A percentile compares a stretch with the other conserved stretches of the same genome.
Conservation (phyloP, 1,140 invertebrate species). For the Thalassaphorura encarpata region DNA sequence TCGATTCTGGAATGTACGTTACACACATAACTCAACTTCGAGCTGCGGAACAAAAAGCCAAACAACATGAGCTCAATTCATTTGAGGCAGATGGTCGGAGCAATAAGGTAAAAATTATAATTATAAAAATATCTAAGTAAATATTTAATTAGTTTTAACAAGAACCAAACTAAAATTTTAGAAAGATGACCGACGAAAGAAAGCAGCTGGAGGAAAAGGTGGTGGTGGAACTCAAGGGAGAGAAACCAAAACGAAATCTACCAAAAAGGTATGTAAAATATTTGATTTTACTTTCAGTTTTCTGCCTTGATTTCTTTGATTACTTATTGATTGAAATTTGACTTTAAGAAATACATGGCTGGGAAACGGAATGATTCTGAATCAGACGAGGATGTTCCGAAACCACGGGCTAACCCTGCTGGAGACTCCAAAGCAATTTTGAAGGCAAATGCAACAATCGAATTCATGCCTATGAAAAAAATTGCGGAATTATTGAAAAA, state of each 20-base stretch:
- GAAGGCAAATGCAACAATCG: constrained; percentile 41
- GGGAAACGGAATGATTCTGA: constrained; percentile 49
- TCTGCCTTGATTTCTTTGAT: neutral
- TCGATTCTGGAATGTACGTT: constrained; percentile 48
- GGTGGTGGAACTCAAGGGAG: constrained; percentile 76
- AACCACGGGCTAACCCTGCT: constrained; percentile 47
- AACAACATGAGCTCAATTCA: constrained; percentile 40
- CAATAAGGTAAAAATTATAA: constrained; percentile 13
- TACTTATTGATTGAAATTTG: constrained; percentile 1
- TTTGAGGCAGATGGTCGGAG: constrained; percentile 52
- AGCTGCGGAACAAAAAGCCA: constrained; percentile 43
- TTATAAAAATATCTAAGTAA: too few relatives aligned
- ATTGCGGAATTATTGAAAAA: constrained; percentile 46
- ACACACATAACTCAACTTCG: constrained; percentile 49
- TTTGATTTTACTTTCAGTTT: neutral
- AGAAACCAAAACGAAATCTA: constrained; percentile 90
- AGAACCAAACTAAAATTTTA: constrained; percentile 2
- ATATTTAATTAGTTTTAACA: constrained; percentile 1
- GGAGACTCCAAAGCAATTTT: constrained; percentile 19
- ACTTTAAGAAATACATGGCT: constrained; percentile 40
- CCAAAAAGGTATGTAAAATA: constrained; percentile 47
- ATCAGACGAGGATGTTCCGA: constrained; percentile 39
- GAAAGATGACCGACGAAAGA: constrained; percentile 78
- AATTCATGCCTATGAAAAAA: constrained; percentile 57
- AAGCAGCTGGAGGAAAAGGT: constrained; percentile 70